Evolutionary conservation across 2,888 invertebrate species (phyloP).

Genomic region (Hoplodrina blanda): DNA sequence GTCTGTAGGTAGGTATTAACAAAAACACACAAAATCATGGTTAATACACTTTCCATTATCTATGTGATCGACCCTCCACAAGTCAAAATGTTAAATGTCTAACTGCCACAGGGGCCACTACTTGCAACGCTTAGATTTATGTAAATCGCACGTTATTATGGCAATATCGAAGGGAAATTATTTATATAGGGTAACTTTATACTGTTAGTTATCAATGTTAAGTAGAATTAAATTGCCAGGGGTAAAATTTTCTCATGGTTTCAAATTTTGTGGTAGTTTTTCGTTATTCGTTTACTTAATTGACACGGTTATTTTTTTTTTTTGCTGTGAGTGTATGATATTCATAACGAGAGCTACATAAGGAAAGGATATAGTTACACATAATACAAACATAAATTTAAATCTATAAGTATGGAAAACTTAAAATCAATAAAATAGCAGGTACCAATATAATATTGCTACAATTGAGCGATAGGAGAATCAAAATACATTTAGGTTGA

Average conservation of each 20-base stretch:
- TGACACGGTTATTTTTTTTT: neutral
- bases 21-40: slow-evolving; percentile 6
- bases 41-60: slow-evolving; percentile 73
- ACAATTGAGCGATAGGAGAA: no score
- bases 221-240: slow-evolving; percentile 62
- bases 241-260: slow-evolving; percentile 35
- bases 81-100: slow-evolving; percentile 81
- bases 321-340: no score
- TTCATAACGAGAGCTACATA: no score
- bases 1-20: neutral
- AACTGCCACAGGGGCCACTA: slow-evolving; percentile 53
- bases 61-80: slow-evolving; percentile 66
- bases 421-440: no score
- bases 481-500: no score
- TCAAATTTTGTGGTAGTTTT: slow-evolving; percentile 22
- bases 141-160: slow-evolving; percentile 62
- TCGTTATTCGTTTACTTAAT: neutral
- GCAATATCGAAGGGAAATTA: slow-evolving; percentile 59
- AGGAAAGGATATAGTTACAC: no score
- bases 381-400: no score
- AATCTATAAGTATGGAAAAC: no score
- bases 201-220: slow-evolving; percentile 59
- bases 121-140: slow-evolving; percentile 61
- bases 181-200: slow-evolving; percentile 55
- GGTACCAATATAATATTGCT: no score